Evolutionary conservation across 2,888 invertebrate genomes (phyloP), one percentile per base, ranked within the genome.

Genomic region (Norana najaformis): DNA sequence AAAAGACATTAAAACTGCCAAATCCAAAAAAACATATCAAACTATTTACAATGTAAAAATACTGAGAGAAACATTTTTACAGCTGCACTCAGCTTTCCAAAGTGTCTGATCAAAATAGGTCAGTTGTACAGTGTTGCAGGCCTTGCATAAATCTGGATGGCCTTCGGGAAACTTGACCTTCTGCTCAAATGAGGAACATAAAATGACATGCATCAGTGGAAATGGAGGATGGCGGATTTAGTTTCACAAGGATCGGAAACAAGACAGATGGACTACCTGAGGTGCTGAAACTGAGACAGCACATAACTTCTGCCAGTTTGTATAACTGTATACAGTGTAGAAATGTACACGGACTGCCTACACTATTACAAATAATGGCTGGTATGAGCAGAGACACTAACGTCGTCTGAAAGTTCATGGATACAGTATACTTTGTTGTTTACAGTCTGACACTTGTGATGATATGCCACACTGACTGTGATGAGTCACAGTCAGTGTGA

Each of bases 161-260:
- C 69, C 69, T 69, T n/a, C 30, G 0, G 30, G 69, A 69, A 69
- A 69, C n/a, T 69, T 5, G n/a, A 69, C n/a, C 69, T 69, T 69
- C 69, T n/a, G 69, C 30, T 69, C 30, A 69, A 69, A 69, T 69
- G 69, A 69, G 69, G 69, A 69, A 8, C n/a, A 47, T 4, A 47
- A 23, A 6, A 47, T 47, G 8, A 20, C 20, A 23, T 47, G 47
- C 23, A 47, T 47, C 47, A 47, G 47, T 69, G 69, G 69, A 69
- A 69, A 11, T n/a, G 30, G 8, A 69, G 30, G 69, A 69, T n/a
- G 13, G n/a, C 69, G 69, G 30, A 69, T 69, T n/a, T 1, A 8
- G 69, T 69, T 69, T 69, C 69, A 69, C 30, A 69, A 69, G 69
- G n/a, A 69, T 69, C 69, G 69, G 69, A 69, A 69, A 69, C n/a